These are phyloP conservation scores for Bubo bubo DNA, from an alignment of 2,113 vertebrate genomes.

Conservation along the genomic window DNA sequence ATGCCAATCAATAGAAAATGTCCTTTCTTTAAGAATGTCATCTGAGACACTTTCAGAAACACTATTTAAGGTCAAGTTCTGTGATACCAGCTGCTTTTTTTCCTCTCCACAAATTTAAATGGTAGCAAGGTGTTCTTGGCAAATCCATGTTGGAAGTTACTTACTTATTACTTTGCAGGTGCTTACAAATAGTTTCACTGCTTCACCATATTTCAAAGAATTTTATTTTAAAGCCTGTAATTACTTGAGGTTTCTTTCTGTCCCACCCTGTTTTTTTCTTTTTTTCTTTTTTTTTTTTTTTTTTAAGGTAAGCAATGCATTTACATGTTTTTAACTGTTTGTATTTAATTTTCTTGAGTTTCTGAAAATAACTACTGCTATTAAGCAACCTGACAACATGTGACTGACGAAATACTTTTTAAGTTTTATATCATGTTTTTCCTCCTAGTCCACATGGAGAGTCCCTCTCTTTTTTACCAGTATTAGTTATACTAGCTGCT, in stretches of 20 bases:
- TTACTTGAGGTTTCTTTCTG: background rate
- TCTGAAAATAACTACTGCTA: background rate
- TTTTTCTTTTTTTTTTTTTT: too few relatives aligned
- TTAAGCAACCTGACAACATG: background rate
- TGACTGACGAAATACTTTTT: background rate
- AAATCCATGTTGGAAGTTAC: background rate
- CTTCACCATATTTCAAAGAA: background rate
- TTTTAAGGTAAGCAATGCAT: background rate
- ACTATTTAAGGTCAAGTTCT: background rate
- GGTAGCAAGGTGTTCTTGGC: background rate
- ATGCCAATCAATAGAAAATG: background rate
- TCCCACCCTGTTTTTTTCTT: background rate
- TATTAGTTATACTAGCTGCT: background rate
- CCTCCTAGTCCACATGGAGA: background rate
- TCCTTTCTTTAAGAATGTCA: background rate
- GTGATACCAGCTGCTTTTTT: background rate
- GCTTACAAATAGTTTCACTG: background rate
- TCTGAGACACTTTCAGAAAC: background rate
- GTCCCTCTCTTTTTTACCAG: background rate
- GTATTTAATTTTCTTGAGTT: background rate
- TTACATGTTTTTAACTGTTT: background rate
- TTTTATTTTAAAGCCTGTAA: background rate
- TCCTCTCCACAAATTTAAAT: background rate
- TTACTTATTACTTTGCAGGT: background rate
- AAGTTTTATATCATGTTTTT: background rate